Evolutionary conservation across 2,797 vertebrate species (phyloP).

Genomic region (Neoniphon sammara): DNA sequence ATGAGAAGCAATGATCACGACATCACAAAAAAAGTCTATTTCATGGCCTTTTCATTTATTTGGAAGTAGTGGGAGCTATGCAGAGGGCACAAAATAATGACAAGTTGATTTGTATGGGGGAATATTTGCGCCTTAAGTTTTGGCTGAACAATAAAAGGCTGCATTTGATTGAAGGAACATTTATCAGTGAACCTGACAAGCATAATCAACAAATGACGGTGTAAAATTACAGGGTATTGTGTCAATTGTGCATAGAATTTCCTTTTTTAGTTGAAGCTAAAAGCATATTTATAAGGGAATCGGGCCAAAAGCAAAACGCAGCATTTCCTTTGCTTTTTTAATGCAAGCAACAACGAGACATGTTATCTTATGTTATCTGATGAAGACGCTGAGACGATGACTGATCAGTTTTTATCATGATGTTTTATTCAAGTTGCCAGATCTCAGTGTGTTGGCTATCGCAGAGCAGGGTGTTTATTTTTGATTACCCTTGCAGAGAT

Average conservation of each 20-base stretch:
- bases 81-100: neutral
- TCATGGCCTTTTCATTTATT: neutral
- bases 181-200: neutral
- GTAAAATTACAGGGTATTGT: neutral
- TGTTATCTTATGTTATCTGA: too few relatives aligned
- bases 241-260: neutral
- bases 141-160: neutral
- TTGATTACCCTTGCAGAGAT: neutral
- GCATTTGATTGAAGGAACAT: neutral
- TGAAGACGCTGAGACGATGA: too few relatives aligned
- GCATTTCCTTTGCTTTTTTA: too few relatives aligned
- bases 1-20: neutral
- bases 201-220: neutral
- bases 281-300: too few relatives aligned
- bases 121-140: neutral
- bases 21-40: neutral
- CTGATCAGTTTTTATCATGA: too few relatives aligned
- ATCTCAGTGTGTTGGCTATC: too few relatives aligned
- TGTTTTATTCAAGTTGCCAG: too few relatives aligned
- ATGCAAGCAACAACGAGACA: too few relatives aligned
- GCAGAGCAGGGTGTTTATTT: too few relatives aligned
- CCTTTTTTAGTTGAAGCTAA: too few relatives aligned
- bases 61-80: neutral
- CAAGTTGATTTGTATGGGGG: neutral
- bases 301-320: too few relatives aligned